Base-by-base conservation (phyloP, 1,140 invertebrate genomes). In the Diorhabda carinulata region DNA sequence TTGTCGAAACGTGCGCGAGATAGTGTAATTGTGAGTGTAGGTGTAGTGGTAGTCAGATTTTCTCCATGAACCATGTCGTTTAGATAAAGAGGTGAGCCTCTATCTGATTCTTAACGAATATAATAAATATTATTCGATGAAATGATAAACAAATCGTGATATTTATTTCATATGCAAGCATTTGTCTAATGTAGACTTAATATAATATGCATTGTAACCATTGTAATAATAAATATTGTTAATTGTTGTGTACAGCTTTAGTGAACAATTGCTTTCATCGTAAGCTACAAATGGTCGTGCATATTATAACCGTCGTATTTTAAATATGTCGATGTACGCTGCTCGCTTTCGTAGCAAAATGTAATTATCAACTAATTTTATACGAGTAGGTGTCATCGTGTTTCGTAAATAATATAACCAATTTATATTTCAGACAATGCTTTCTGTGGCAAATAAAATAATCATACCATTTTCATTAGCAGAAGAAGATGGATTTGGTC, bases 231-330 rank as follows among this genome's bases (percentile, higher is more conserved):
- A 57, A 69, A 61, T 9, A 70, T 77, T 77, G 73, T 76, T 76
- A 74, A 70, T 78, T 79, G 78, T 79, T 78, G 74, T 79, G 78
- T 79, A 78, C 76, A 78, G 78, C 75, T 78, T 78, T 78, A 73
- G 72, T 73, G 71, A 74, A 70, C 68, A 52, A 71, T 42, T 63
- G 69, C 72, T 76, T 75, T 75, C 45, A 45, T 73, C 68, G 71
- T 73, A 68, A 72, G 69, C 71, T 65, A 70, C 59, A 71, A 72
- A 78, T 79, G 78, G 78, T 79, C 78, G 73, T 79, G 78, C 76
- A 79, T 78, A 78, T 78, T 78, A 78, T 78, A 78, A 70, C 71
- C 70, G 73, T 70, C 68, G 67, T 72, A 69, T 72, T 72, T 74
- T 72, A 74, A 75, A 75, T 72, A 71, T 68, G 40, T 58, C 7